Conservation (phyloP, 2,113 vertebrate species). For the Morphnarchus princeps region DNA sequence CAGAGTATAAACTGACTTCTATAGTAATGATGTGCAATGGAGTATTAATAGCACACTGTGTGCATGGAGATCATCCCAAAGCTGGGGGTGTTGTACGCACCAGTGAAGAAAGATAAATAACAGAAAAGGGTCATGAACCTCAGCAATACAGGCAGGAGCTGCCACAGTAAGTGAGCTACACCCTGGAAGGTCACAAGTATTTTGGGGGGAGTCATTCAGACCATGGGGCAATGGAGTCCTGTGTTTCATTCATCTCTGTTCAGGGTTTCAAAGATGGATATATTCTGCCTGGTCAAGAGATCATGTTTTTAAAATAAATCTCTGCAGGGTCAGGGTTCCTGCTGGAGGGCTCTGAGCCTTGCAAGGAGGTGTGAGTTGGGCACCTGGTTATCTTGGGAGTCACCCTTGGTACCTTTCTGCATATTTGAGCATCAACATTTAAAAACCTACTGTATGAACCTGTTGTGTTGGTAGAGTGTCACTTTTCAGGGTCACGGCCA, state of each 20-base stretch:
- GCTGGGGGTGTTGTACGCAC: background rate
- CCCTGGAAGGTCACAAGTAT: background rate
- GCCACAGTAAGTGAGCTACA: background rate
- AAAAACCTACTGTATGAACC: background rate
- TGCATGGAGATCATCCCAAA: background rate
- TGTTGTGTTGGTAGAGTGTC: background rate
- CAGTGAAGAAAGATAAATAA: background rate
- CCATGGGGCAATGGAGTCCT: background rate
- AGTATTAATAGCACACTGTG: background rate
- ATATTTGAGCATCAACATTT: background rate
- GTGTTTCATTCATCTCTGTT: background rate
- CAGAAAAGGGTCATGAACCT: background rate
- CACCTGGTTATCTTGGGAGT: background rate
- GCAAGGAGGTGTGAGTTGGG: background rate
- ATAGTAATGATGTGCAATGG: background rate
- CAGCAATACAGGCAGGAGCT: background rate
- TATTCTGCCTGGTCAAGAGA: background rate
- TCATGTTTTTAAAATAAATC: background rate
- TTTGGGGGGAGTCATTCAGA: background rate
- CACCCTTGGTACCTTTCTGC: background rate
- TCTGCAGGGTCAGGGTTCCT: background rate
- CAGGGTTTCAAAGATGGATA: background rate
- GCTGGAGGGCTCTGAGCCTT: background rate
- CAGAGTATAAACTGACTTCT: constrained; percentile 42
- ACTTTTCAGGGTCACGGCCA: background rate